Evolutionary conservation across 2,797 vertebrate species (phyloP).

Genomic region (Gallinago stenura): DNA sequence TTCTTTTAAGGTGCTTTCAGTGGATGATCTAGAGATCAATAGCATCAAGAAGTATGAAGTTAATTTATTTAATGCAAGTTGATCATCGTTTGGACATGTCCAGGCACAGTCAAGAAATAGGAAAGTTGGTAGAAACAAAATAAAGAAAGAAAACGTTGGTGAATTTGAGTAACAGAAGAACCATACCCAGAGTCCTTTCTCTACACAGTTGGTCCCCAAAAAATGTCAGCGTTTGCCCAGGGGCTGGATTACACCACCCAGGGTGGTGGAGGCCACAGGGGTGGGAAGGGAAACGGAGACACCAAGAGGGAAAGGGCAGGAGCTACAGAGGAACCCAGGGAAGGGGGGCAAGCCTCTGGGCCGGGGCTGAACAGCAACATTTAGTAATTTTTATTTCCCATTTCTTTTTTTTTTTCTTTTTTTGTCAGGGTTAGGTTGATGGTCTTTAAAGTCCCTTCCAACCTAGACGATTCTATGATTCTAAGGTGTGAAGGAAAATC

Average conservation of each 20-base stretch:
- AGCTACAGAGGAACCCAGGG: not conserved
- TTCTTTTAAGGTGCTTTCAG: not conserved
- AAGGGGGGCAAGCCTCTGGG: fast-evolving
- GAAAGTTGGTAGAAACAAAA: not conserved
- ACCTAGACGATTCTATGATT: no score
- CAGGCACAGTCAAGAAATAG: not conserved
- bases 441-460: no score
- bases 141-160: not conserved
- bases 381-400: no score
- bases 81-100: not conserved
- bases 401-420: no score
- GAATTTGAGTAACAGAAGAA: not conserved
- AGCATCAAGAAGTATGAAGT: not conserved
- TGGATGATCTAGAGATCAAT: not conserved
- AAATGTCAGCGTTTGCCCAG: not conserved
- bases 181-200: not conserved
- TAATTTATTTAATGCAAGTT: slow-evolving; percentile 11
- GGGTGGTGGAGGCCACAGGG: not conserved
- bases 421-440: no score
- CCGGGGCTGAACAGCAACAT: not conserved
- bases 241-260: not conserved
- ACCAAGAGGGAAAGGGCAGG: slow-evolving; percentile 25
- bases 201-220: not conserved
- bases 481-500: not conserved
- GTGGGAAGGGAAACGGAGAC: slow-evolving; percentile 15